Percentiles rank a stretch among this genome's conserved stretches.
Conservation (phyloP, 2,797 vertebrate species). For the Holocentrus rufus region DNA sequence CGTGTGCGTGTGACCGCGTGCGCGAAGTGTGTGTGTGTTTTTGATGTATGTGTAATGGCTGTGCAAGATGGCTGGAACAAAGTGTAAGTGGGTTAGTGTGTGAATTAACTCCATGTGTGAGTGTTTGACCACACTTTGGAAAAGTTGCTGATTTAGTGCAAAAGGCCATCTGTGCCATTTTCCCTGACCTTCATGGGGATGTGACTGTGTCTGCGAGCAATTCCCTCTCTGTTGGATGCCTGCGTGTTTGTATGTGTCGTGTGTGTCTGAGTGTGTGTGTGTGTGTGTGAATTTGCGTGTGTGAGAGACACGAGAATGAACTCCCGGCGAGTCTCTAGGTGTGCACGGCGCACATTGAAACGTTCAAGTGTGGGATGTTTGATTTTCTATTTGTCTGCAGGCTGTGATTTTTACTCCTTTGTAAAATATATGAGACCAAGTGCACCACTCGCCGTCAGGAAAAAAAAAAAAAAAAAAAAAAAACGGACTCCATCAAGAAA, state of each 20-base stretch:
- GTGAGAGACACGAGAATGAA: conserved; percentile 14
- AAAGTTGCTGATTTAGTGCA: conserved; percentile 83
- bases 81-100: conserved; percentile 61
- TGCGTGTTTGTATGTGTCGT: conserved; percentile 27
- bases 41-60: conserved; percentile 24
- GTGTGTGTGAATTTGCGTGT: background rate
- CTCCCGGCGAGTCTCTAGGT: conserved; percentile 14
- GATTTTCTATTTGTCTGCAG: conserved; percentile 34
- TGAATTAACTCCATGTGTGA: conserved; percentile 70
- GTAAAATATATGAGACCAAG: conserved; percentile 23
- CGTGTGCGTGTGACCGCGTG: conserved; percentile 7
- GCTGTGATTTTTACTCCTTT: conserved; percentile 44
- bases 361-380: conserved; percentile 29
- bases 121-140: conserved; percentile 72
- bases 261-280: conserved; percentile 20
- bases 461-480: too few species aligned
- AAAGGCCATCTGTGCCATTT: conserved; percentile 80
- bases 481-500: conserved; percentile 16
- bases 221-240: conserved; percentile 52
- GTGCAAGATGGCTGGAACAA: conserved; percentile 42
- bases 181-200: conserved; percentile 77
- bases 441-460: conserved; percentile 18
- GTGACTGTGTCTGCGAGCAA: conserved; percentile 65
- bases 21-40: background rate
- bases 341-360: conserved; percentile 9